Base-by-base conservation (phyloP, 92 coral and sea anemone species). In the Epizoanthus scotinus region DNA sequence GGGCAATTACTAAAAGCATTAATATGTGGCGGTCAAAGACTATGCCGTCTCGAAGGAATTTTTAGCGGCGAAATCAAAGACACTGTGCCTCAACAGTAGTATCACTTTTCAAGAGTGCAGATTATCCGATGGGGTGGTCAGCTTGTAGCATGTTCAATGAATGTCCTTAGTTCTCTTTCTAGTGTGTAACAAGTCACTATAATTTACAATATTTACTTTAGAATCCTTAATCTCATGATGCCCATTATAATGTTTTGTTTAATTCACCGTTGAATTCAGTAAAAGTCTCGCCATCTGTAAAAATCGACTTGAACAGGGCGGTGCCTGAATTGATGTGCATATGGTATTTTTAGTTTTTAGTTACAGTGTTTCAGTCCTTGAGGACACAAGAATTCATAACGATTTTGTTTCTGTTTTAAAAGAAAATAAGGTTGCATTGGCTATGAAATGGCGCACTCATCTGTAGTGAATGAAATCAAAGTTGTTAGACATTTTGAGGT, bases 1-100 rank as follows among this genome's bases (percentile, higher is more conserved):
- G 14, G 60, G 42, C 81, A 25, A 75, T 75, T 59, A 58, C 0
- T 29, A 40, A 36, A 19, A 47, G 14, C 15, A 14, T 47, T 47
- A 9, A 47, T 47, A 47, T 47, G 50, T 44, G 50, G 50, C 50
- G 50, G 50, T 44, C 50, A 44, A 44, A 75, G 52, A 57, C 63
- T 75, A 74, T 55, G 81, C 61, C 59, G 81, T 40, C 81, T 59
- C 67, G 81, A 40, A 75, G 56, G 81, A 75, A 75, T 75, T 40
- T 75, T 0, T 19, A 3, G 53, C 81, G 81, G 81, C 2, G 40
- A 75, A 67, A 75, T 75, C 81, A 75, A 75, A 75, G 81, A 10
- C n/a, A n/a, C 20, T 18, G 38, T 1, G 25, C 24, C 56, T 59
- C 68, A 58, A 57, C 81, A n/a, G 69, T 38, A 55, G 81, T 75